Base-by-base conservation (phyloP, 2,888 invertebrate species). In the Sphecodes monilicornis region DNA sequence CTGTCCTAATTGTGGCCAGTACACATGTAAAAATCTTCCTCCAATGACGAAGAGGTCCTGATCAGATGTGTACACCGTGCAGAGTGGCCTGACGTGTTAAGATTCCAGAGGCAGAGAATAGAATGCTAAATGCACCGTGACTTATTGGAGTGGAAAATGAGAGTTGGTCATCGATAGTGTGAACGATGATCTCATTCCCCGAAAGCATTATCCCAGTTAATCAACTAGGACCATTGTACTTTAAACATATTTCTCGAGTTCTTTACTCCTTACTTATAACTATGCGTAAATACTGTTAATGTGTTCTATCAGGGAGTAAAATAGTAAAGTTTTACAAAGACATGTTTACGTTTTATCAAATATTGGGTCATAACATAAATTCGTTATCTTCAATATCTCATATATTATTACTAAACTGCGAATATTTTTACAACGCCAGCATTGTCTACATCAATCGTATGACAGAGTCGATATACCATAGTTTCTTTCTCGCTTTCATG, bases 51-150 rank as follows among this genome's bases (percentile, higher is more conserved):
- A 82, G 83, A 86, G 86, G 87, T 84, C 84, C 73, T 79, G 78
- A 29, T 83, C 57, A 78, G 76, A 79, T 60, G 74, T 70, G 82
- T 69, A 73, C 76, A 71, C 60, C 69, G 50, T 73, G 66, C 69
- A 82, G 75, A 82, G 66, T 84, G 81, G 81, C 72, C 78, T 73
- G 50, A 82, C 81, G 78, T 81, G 82, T 78, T 80, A 78, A 79
- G 81, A 84, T 89, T 87, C 82, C 83, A 83, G 88, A 87, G 78
- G 85, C 89, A 91, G 89, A 89, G 89, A 90, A 92, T 91, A 92
- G 92, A 92, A 91, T 91, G 93, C 92, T 92, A 93, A 93, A 94
- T 91, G 93, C 91, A 92, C 91, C 93, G 93, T 94, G 93, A 93
- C 93, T 93, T 93, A 93, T 93, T 92, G 92, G 91, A 89, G 82